Evolutionary conservation across 2,888 invertebrate genomes (phyloP).

Genomic region (Aphrophora alni): DNA sequence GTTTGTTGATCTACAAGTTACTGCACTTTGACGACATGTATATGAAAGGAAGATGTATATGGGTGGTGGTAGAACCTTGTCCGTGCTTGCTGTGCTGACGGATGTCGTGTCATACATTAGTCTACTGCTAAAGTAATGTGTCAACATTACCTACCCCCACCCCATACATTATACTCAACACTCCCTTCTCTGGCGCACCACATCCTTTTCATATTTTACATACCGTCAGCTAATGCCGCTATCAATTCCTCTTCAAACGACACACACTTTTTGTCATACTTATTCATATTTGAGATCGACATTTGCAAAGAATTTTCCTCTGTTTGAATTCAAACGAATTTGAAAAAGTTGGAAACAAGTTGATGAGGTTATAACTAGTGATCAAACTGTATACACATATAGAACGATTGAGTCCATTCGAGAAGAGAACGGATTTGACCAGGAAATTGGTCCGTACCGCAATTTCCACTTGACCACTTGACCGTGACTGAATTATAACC

Average conservation of each 20-base stretch:
- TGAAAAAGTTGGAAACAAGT: no score
- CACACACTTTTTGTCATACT: no score
- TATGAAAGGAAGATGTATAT: slow-evolving; percentile 3
- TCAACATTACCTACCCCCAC: not conserved
- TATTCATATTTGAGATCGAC: no score
- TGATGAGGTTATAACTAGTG: no score
- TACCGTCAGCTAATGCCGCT: not conserved
- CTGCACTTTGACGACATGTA: not conserved
- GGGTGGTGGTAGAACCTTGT: not conserved
- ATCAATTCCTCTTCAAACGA: not conserved
- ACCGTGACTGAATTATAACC: no score
- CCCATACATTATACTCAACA: not conserved
- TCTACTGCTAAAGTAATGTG: slow-evolving; percentile 2
- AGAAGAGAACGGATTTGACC: no score
- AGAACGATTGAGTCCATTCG: no score
- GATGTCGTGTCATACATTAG: not conserved
- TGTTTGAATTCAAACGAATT: no score
- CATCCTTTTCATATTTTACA: not conserved
- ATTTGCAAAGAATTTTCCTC: no score
- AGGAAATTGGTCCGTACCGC: no score
- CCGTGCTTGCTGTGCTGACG: not conserved
- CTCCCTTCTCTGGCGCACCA: not conserved
- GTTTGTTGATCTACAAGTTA: not conserved
- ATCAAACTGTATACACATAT: no score
- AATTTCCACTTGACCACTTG: no score